Conservation (phyloP, 1,140 invertebrate species). For the Epicauta chinensis region DNA sequence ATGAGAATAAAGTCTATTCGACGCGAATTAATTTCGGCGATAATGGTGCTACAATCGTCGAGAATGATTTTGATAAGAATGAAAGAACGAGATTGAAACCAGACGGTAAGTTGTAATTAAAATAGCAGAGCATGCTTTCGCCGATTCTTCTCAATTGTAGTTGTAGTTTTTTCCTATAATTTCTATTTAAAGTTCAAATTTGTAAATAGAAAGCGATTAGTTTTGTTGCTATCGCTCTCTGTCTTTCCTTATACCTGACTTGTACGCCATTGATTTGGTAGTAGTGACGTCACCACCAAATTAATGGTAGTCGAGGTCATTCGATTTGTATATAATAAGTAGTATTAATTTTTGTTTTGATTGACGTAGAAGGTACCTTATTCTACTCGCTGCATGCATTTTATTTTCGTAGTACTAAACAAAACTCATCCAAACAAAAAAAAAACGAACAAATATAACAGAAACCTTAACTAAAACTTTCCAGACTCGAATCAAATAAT, state of each 20-base stretch:
- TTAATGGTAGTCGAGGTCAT: no score
- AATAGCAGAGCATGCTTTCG: not conserved
- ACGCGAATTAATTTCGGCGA: slow-evolving; percentile 51
- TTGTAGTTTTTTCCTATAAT: not conserved
- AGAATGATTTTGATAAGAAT: slow-evolving; percentile 23
- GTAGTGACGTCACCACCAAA: no score
- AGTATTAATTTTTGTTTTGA: slow-evolving; percentile 4
- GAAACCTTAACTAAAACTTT: slow-evolving; percentile 16
- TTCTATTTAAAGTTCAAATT: not conserved
- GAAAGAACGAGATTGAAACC: not conserved
- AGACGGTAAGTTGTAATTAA: not conserved
- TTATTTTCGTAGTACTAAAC: slow-evolving; percentile 11
- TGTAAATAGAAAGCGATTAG: slow-evolving; percentile 1
- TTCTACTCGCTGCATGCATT: slow-evolving; percentile 14
- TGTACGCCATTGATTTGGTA: no score
- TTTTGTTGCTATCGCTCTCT: not conserved
- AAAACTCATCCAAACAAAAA: slow-evolving; percentile 12
- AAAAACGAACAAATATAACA: not conserved
- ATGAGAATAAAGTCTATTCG: slow-evolving; percentile 46
- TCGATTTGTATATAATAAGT: slow-evolving; percentile 8
- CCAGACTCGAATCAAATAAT: slow-evolving; percentile 36
- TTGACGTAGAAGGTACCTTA: slow-evolving; percentile 13
- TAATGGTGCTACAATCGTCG: slow-evolving; percentile 43
- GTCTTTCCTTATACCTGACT: no score
- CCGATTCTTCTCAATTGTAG: slow-evolving; percentile 3